These are phyloP conservation scores for Eupithecia insigniata DNA, from an alignment of 2,888 invertebrate species.

Conservation along the genomic window DNA sequence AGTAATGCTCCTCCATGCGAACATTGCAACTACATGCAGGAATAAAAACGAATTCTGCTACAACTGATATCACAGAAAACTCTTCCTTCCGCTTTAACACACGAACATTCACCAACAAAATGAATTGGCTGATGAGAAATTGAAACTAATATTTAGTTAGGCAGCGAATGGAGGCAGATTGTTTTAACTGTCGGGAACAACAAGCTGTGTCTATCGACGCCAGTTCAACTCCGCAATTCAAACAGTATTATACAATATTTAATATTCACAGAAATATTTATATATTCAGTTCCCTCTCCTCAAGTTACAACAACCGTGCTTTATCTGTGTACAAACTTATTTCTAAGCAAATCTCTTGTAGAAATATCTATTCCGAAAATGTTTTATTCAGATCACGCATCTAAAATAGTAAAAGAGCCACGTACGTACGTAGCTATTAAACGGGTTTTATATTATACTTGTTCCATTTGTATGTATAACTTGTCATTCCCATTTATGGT, in stretches of 20 bases:
- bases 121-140: background rate
- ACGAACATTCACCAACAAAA: background rate
- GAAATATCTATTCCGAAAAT: constrained; percentile 1
- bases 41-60: background rate
- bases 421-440: constrained; percentile 1
- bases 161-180: background rate
- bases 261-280: background rate
- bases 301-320: background rate
- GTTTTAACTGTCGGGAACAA: background rate
- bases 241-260: background rate
- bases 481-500: background rate
- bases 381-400: constrained; percentile 11
- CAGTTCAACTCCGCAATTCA: background rate
- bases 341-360: background rate
- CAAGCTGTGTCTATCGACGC: background rate
- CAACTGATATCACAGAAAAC: background rate
- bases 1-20: background rate
- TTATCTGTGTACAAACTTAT: background rate
- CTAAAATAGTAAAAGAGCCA: constrained; percentile 6
- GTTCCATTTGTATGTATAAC: background rate
- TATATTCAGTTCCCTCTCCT: background rate
- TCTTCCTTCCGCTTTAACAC: background rate
- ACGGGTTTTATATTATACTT: constrained; percentile 1
- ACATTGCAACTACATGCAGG: background rate
- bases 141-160: background rate